Base-by-base conservation (phyloP, 2,888 invertebrate species). In the Clepsis dumicolana region DNA sequence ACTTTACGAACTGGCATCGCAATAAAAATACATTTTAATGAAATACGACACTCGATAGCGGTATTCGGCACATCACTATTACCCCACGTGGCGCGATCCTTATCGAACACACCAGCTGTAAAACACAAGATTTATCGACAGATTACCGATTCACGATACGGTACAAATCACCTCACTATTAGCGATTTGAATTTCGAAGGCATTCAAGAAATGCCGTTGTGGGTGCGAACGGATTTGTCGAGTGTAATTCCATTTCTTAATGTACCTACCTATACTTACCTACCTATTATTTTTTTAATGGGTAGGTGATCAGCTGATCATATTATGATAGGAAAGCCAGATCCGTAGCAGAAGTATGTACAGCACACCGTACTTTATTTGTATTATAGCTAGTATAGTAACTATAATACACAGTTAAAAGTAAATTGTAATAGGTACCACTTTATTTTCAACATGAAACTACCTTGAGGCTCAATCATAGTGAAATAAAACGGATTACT, bases 51-150 rank as follows among this genome's bases (percentile, higher is more conserved):
- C 56, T 68, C 73, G 71, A 70, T 65, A 72, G 73, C 73, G 71
- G 69, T 69, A 66, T 21, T 57, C 59, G n/a, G 54, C 73, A 71
- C 76, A 65, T 71, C 76, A 72, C 76, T 75, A 75, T 74, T 72
- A 83, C 92, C 92, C 91, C 92, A 91, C 92, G 91, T 92, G 93
- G 91, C 83, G 82, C 81, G 93, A 93, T 93, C 83, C 85, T 89
- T 93, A 93, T 93, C 92, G 79, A 75, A 73, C 78, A 80, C 85
- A 82, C 88, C 91, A 90, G 91, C 92, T 93, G 93, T 93, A 92
- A 93, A 93, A 91, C 91, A 86, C 81, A 88, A 89, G 90, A 93
- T 93, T 93, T 93, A 93, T 93, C 91, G 92, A 88, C 87, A 90
- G 89, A 90, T 93, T 88, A 85, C 87, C 82, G 79, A 78, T 75